Evolutionary conservation across 2,888 invertebrate species (phyloP), one percentile per base, ranked within the genome.

Genomic region (Amblyjoppa proteus): DNA sequence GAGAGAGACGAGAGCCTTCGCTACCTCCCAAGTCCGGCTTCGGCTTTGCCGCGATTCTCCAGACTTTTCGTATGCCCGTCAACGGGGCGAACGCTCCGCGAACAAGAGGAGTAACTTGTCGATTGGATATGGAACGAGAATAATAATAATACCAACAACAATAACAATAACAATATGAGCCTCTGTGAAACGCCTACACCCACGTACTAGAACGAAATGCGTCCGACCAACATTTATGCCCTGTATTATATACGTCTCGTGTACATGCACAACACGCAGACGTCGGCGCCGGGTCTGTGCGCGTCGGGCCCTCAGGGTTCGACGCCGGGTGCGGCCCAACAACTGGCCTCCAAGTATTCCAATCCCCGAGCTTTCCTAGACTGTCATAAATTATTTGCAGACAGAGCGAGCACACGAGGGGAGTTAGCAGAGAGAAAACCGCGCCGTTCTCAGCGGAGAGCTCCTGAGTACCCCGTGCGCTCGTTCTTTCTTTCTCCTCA

Each of bases 351-450:
- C 82, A 20, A 81, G 83, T 87, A 87, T 88, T 85, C 85, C 85
- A 82, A 85, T 82, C 85, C 82, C 64, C 83, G 79, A 86, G 87
- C 85, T 89, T 86, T 88, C 88, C 87, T 89, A 89, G 88, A 85
- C 89, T 86, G 87, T 88, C 90, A 87, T 90, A 89, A 89, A 90
- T 90, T 90, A 89, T 89, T 89, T 85, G 87, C 89, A 89, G 88
- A 88, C 88, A 86, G 68, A 34, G 82, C 80, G 85, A 58, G 53
- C 73, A 82, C 66, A 56, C n/a, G 53, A 53, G 53, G 34, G 49
- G 68, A 49, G 76, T 64, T 77, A 69, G 79, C 34, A 28, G 28
- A 64, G 49, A 49, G 75, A 58, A 68, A 25, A 68, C 25, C 25
- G 58, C 58, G 34, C 34, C 34, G 64, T 31, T 58, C 58, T 58